phyloP scores from a whole-genome alignment of 2,797 vertebrate genomes.

The Dendrocincla fuliginosa region DNA sequence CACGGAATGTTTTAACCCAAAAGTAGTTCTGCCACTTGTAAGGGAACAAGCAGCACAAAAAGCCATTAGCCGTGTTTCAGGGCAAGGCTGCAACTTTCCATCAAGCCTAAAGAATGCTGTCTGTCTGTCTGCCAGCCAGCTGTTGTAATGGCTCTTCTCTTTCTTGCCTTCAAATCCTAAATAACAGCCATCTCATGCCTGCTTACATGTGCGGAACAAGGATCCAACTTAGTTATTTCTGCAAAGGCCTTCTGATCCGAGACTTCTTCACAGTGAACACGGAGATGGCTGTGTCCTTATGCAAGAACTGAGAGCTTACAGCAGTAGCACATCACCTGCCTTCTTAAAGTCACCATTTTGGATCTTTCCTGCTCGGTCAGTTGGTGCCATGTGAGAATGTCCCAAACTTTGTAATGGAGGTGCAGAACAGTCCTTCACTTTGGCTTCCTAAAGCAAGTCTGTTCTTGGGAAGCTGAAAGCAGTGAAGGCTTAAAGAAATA shows the following conservation, averaged over 20 bases:
- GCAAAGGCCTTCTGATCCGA: background rate
- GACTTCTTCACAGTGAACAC: rapidly evolving
- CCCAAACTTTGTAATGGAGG: background rate
- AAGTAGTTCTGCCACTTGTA: rapidly evolving
- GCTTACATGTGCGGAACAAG: background rate
- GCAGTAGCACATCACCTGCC: background rate
- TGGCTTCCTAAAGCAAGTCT: background rate
- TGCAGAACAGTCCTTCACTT: background rate
- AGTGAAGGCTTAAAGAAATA: background rate
- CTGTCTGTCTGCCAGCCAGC: background rate
- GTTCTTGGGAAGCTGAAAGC: background rate
- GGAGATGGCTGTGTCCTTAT: background rate
- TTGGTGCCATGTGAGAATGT: background rate
- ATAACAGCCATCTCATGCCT: background rate
- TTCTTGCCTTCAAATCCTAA: background rate
- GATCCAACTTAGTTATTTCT: background rate
- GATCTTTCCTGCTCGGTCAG: background rate
- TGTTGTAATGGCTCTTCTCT: background rate
- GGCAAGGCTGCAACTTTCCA: background rate
- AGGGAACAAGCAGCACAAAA: background rate
- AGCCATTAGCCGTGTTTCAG: background rate
- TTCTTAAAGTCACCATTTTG: background rate
- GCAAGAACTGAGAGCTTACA: background rate
- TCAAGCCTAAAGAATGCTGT: background rate
- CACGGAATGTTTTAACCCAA: background rate